These are phyloP conservation scores for Scaptomyza pallida DNA, from an alignment of 1,140 invertebrate species.

Conservation along the genomic window DNA sequence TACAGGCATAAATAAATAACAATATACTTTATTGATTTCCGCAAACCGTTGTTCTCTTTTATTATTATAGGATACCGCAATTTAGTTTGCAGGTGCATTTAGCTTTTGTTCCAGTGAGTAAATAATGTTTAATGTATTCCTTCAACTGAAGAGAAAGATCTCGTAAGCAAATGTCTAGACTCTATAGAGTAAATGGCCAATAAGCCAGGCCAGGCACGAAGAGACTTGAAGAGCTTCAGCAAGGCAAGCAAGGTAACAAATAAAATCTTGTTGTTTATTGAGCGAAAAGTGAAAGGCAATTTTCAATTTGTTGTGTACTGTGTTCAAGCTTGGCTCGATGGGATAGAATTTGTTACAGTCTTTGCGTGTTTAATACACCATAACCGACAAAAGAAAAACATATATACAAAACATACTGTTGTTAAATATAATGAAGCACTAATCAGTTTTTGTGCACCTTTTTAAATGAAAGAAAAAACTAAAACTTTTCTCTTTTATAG, in stretches of 20 bases:
- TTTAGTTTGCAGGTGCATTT: background rate
- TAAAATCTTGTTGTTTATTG: conserved; percentile 65
- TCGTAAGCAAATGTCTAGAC: conserved; percentile 20
- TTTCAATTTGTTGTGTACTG: conserved; percentile 28
- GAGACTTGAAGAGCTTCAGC: too few species aligned
- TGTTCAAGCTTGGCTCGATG: conserved; percentile 15
- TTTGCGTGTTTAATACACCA: conserved; percentile 69
- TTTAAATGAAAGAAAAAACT: conserved; percentile 12
- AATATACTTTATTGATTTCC: background rate
- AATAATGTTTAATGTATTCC: conserved; percentile 1
- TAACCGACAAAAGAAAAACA: conserved; percentile 13
- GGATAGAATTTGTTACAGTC: conserved; percentile 74
- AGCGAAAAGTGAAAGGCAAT: conserved; percentile 69
- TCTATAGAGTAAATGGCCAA: conserved; percentile 47
- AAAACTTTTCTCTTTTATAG: conserved; percentile 23
- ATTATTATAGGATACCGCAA: background rate
- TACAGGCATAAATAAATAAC: too few species aligned
- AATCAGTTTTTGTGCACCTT: conserved; percentile 40
- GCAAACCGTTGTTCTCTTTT: background rate
- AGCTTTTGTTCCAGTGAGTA: conserved; percentile 1
- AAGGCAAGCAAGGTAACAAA: conserved; percentile 38
- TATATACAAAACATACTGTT: conserved; percentile 11
- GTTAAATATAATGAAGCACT: conserved; percentile 42
- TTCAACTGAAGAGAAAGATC: conserved; percentile 20
- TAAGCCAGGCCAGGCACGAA: too few species aligned